A percentile compares a stretch with the other conserved stretches of the same genome.
phyloP scores from a whole-genome alignment of 2,888 invertebrate genomes.

The Schizaphis graminum region DNA sequence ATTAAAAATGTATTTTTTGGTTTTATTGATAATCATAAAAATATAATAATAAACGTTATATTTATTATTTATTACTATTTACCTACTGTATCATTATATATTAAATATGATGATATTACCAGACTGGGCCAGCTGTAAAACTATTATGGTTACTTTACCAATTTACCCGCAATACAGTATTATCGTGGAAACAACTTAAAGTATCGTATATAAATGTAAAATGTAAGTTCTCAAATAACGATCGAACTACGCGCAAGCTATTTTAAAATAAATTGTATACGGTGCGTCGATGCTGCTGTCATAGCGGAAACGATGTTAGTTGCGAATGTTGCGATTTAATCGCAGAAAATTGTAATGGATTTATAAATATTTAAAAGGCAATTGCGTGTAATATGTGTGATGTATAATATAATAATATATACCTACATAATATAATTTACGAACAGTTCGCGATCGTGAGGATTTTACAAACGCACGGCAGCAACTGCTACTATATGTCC shows the following conservation, averaged over 20 bases:
- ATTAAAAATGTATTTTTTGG: neutral
- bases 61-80: neutral
- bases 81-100: neutral
- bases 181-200: neutral
- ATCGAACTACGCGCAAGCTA: neutral
- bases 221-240: neutral
- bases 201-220: neutral
- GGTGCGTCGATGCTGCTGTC: neutral
- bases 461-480: neutral
- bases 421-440: conserved; percentile 20
- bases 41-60: neutral
- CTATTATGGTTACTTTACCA: neutral
- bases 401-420: conserved; percentile 3
- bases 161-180: neutral
- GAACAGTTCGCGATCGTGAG: neutral
- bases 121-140: neutral
- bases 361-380: conserved; percentile 46
- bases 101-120: neutral
- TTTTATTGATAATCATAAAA: neutral
- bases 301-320: neutral
- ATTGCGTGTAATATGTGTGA: neutral
- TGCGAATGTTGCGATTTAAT: conserved; percentile 19
- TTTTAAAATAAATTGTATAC: neutral
- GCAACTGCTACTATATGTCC: neutral
- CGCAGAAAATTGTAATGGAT: conserved; percentile 3